Evolutionary conservation across 1,140 invertebrate species (phyloP), one percentile per base, ranked within the genome.

Genomic region (Danaus plexippus): DNA sequence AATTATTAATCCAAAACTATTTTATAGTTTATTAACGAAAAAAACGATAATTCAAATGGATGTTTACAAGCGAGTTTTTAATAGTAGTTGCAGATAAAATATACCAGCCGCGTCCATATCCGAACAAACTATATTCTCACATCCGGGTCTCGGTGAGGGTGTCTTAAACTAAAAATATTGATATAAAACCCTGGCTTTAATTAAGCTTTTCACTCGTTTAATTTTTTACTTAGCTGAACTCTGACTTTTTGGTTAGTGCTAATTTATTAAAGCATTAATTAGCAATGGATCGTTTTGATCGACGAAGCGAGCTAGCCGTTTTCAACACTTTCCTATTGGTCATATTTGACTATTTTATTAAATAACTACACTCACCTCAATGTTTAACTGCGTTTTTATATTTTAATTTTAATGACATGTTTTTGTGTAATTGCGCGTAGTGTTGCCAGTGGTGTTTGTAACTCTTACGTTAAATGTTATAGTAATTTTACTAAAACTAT

Each of bases 151-250:
- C 46, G 74, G 61, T 71, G 69, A 76, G 81, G 80, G 80, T 85
- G 75, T 85, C 82, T 85, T 80, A 80, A 83, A 83, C 77, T 83
- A 83, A 80, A 80, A 77, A 73, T 85, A 85, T 83, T 85, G 80
- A 83, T 83, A 83, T 83, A 73, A 74, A 80, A 75, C 69, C 67
- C 67, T 62, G 69, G 65, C 60, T 72, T 76, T 85, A 85, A 85
- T 85, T 85, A 83, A 79, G 74, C 73, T 74, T 80, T 83, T 80
- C 72, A 85, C 59, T 77, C 73, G 67, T 80, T 80, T 82, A 80
- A 84, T 77, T 84, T 81, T 82, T 80, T 77, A 82, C 71, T 78
- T 63, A 73, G 77, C 73, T 81, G 75, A 71, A 69, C 61, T 59
- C 22, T 57, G 70, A 73, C 69, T 71, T 82, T 32, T 80, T 69